These are phyloP conservation scores for Apamea crenata DNA, from an alignment of 2,888 invertebrate genomes.

Conservation along the genomic window DNA sequence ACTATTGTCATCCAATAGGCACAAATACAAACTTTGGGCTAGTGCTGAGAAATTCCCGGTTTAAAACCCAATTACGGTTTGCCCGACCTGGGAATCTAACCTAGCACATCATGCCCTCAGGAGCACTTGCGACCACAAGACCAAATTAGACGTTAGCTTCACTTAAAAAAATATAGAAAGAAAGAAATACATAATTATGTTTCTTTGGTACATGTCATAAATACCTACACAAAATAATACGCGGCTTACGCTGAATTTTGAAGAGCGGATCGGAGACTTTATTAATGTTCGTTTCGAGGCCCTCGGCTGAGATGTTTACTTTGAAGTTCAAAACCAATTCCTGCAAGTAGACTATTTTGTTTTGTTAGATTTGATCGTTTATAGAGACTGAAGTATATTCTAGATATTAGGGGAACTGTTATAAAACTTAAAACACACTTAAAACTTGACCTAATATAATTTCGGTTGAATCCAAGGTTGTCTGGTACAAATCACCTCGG, in stretches of 20 bases:
- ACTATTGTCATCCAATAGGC: neutral
- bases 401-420: neutral
- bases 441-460: neutral
- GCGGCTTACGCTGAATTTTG: neutral
- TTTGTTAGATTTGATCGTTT: slow-evolving; percentile 4
- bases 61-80: neutral
- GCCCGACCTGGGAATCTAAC: neutral
- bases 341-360: slow-evolving; percentile 1
- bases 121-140: neutral
- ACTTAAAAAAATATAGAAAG: neutral
- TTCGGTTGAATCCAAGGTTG: neutral
- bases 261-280: too few species aligned
- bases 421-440: neutral
- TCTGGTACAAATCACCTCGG: neutral
- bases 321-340: slow-evolving; percentile 17
- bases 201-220: neutral
- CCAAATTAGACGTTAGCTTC: neutral
- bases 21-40: neutral
- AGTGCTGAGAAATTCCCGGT: neutral
- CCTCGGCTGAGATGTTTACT: slow-evolving; percentile 4
- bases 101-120: neutral
- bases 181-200: neutral
- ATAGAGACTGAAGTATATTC: slow-evolving; percentile 1
- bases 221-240: neutral
- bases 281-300: neutral